Evolutionary conservation across 2,797 vertebrate genomes (phyloP).

Genomic region (Acropternis orthonyx): DNA sequence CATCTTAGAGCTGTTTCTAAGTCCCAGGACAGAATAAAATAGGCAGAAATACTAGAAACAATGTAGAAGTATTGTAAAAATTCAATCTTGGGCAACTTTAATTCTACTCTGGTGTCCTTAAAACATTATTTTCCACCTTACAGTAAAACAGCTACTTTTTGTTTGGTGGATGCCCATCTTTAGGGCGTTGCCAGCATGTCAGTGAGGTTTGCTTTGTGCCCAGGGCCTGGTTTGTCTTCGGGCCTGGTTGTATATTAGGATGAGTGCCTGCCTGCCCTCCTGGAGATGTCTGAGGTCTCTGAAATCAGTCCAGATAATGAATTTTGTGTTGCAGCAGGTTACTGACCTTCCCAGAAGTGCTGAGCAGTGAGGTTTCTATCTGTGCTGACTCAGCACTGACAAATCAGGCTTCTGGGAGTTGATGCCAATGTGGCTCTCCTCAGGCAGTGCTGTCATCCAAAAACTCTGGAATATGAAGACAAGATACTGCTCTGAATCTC

Average conservation of each 20-base stretch:
- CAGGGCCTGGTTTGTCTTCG: not conserved
- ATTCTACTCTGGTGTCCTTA: not conserved
- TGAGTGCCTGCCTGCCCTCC: accelerated
- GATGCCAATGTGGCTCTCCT: not conserved
- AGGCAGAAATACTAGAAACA: not conserved
- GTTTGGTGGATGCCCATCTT: not conserved
- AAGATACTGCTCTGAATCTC: not conserved
- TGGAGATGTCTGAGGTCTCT: not conserved
- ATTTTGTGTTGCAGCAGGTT: not conserved
- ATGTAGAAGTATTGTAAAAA: not conserved
- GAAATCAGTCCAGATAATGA: not conserved
- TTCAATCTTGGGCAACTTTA: not conserved
- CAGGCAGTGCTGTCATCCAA: not conserved
- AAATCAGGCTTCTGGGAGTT: accelerated
- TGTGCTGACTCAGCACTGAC: not conserved
- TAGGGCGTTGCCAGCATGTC: not conserved
- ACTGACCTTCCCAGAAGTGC: not conserved
- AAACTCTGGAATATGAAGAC: not conserved
- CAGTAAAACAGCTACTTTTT: not conserved
- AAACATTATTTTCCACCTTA: not conserved
- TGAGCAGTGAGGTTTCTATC: not conserved
- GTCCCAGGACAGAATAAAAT: not conserved
- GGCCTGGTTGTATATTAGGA: accelerated
- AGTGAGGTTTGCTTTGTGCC: not conserved
- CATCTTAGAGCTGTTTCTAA: not conserved